phyloP scores from a whole-genome alignment of 2,113 vertebrate species.

The Megaleporinus macrocephalus region DNA sequence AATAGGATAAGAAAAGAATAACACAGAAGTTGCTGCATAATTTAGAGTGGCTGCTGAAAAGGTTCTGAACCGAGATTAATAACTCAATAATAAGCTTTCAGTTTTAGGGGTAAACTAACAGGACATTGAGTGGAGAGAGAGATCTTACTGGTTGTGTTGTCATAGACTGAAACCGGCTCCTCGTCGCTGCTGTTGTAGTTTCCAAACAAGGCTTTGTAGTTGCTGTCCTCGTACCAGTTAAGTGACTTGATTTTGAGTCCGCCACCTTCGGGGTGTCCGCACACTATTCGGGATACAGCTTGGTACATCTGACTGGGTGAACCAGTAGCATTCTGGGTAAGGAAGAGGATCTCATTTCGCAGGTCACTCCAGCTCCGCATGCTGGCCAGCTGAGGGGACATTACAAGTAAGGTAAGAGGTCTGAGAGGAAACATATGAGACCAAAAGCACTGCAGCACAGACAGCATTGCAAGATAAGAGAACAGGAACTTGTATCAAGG shows the following conservation, averaged over 20 bases:
- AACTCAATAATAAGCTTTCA: too few species aligned
- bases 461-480: too few species aligned
- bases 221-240: slow-evolving; percentile 98
- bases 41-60: too few species aligned
- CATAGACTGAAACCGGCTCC: slow-evolving; percentile 73
- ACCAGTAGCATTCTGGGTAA: slow-evolving; percentile 81
- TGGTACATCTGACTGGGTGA: slow-evolving; percentile 92
- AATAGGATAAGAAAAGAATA: slow-evolving; percentile 3
- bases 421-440: neutral
- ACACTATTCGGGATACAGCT: slow-evolving; percentile 93
- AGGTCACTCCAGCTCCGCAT: slow-evolving; percentile 96
- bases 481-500: too few species aligned
- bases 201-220: slow-evolving; percentile 94
- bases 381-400: slow-evolving; percentile 77
- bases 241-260: slow-evolving; percentile 99
- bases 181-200: slow-evolving; percentile 86
- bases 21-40: too few species aligned
- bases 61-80: too few species aligned
- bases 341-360: slow-evolving; percentile 91
- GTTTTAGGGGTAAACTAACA: too few species aligned
- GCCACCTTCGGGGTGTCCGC: slow-evolving; percentile 94
- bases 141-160: slow-evolving; percentile 77
- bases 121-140: neutral
- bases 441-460: neutral
- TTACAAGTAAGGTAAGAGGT: slow-evolving; percentile 7